phyloP scores from a whole-genome alignment of 2,888 invertebrate genomes.

The Stenichneumon culpator region DNA sequence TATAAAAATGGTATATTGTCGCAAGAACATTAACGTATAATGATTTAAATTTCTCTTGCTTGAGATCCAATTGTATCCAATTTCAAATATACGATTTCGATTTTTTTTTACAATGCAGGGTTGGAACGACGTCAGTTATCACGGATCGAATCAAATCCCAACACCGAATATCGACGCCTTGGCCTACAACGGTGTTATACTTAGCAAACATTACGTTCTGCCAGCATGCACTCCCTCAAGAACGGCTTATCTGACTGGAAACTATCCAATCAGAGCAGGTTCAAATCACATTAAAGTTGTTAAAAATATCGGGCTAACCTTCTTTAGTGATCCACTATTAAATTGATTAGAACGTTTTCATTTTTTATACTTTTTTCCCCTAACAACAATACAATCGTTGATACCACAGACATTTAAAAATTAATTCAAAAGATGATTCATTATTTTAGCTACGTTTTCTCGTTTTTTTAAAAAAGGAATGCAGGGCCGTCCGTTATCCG shows the following conservation, averaged over 20 bases:
- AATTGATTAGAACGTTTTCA: no score
- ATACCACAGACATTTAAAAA: no score
- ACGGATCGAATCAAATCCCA: slow-evolving; percentile 93
- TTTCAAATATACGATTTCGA: neutral
- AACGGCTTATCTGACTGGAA: slow-evolving; percentile 93
- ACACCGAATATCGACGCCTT: slow-evolving; percentile 96
- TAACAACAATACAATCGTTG: neutral
- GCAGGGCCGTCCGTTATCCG: slow-evolving; percentile 86
- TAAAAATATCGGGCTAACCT: neutral
- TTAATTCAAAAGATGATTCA: no score
- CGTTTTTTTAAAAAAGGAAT: slow-evolving; percentile 83
- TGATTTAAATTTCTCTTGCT: neutral
- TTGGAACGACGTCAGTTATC: slow-evolving; percentile 96
- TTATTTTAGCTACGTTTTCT: slow-evolving; percentile 7
- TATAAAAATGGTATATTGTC: neutral
- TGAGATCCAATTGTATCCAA: neutral
- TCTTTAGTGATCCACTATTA: neutral
- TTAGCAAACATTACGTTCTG: slow-evolving; percentile 94
- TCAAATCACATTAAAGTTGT: slow-evolving; percentile 32
- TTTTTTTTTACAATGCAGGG: slow-evolving; percentile 86
- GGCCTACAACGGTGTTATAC: slow-evolving; percentile 93
- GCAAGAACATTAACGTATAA: neutral
- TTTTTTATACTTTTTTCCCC: no score
- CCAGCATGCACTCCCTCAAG: slow-evolving; percentile 95
- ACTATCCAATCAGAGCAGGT: slow-evolving; percentile 92